Evolutionary conservation across 2,797 vertebrate genomes (phyloP).

Genomic region (Onychomys torridus): DNA sequence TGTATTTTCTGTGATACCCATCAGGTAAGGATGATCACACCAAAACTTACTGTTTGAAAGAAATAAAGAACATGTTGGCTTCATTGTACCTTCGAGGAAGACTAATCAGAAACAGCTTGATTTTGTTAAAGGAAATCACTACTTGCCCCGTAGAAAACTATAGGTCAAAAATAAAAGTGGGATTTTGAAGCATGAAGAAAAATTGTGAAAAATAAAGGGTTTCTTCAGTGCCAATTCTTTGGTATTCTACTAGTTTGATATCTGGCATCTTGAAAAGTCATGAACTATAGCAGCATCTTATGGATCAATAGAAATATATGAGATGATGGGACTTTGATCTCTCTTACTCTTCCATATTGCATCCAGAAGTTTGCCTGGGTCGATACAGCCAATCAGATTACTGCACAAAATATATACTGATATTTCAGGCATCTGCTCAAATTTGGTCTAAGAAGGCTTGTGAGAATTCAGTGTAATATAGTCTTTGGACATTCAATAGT

Average conservation of each 20-base stretch:
- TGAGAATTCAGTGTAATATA: neutral
- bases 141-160: neutral
- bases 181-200: neutral
- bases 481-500: neutral
- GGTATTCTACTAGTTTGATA: neutral
- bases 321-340: neutral
- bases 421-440: neutral
- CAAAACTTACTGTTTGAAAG: neutral
- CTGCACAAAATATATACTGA: neutral
- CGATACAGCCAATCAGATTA: neutral
- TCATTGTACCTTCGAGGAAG: neutral
- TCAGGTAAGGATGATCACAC: neutral
- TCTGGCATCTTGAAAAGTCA: neutral
- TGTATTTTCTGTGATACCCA: neutral
- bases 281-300: neutral
- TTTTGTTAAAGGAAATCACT: neutral
- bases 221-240: neutral
- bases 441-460: neutral
- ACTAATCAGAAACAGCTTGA: neutral
- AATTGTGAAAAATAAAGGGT: neutral
- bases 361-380: neutral
- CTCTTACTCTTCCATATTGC: neutral
- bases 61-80: neutral
- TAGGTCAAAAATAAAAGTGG: neutral
- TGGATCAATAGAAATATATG: neutral